Conservation (phyloP, 92 coral and sea anemone species). For the Muricea muricata region DNA sequence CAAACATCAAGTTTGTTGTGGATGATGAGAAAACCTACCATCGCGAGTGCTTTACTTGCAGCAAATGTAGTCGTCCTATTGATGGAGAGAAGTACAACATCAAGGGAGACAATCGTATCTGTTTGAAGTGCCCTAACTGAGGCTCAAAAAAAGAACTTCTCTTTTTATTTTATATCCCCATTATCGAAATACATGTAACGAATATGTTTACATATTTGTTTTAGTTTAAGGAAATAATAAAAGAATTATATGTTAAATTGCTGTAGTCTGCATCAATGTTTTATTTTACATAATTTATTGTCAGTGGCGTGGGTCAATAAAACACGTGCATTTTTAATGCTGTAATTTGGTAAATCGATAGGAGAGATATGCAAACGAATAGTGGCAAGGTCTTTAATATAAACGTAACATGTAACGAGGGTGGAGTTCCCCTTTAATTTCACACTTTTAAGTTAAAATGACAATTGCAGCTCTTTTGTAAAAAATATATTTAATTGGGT, state of each 20-base stretch:
- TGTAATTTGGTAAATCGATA: too few species aligned
- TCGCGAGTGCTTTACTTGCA: constrained; percentile 96
- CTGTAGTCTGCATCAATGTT: neutral
- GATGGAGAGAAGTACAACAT: constrained; percentile 95
- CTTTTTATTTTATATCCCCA: neutral
- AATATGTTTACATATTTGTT: neutral
- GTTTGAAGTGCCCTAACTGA: constrained; percentile 64
- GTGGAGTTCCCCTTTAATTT: too few species aligned
- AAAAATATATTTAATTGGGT: too few species aligned
- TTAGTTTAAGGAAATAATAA: neutral
- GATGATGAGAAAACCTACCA: constrained; percentile 87
- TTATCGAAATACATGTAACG: neutral
- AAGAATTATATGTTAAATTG: neutral
- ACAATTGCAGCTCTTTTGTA: too few species aligned
- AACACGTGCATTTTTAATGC: too few species aligned
- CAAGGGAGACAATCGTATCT: constrained; percentile 77
- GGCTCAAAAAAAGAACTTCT: neutral
- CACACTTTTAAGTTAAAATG: too few species aligned
- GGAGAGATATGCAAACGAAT: too few species aligned
- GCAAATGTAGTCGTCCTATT: constrained; percentile 75
- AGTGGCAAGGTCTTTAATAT: too few species aligned
- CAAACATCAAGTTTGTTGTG: constrained; percentile 96
- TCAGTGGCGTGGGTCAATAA: too few species aligned
- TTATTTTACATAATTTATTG: too few species aligned
- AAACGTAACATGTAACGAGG: too few species aligned